Base-by-base conservation (phyloP, 2,797 vertebrate genomes). In the Ptychadena robeensis region DNA sequence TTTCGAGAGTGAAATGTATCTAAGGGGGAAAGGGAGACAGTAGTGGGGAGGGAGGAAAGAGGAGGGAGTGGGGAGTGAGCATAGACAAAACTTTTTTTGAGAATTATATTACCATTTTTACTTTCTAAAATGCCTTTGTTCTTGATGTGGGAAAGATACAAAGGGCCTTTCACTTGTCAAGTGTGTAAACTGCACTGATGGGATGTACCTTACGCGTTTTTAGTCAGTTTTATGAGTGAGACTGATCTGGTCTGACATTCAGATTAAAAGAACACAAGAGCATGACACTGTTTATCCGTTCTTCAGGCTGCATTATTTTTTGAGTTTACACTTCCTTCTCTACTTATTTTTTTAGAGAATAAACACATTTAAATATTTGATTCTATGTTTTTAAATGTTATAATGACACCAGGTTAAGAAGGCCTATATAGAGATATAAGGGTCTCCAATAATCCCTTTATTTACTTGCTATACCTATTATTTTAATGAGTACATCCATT, bases 171-270 rank as follows among this genome's bases (percentile, higher is more conserved):
- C 3, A 7, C 44, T 53, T 53, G 44, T 53, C 44, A 53, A 53
- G 44, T 53, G 44, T 53, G 2, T 53, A 53, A 53, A 53, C 44
- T 53, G 44, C 3, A 6, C 22, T 53, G 34, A 70, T 70, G 38
- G 31, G 63, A 57, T 37, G 32, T 74, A 27, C 35, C 35, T 73
- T 73, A 48, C 18, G 28, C 18, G 25, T 63, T 74, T 72, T 44
- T 48, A 30, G 27, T 25, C 25, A 14, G 11, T 18, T 72, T 72
- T 44, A 14, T 48, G 38, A 72, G 15, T 72, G 38, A 72, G n/a
- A 72, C 37, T 72, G 12, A 61, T 28, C 25, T 61, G 59, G 59
- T 61, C 11, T 61, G 27, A 53, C 44, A 53, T 22, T 53, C 15
- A 34, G 32, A 34, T 69, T 38, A 69, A 69, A 9, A 69, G 22